Evolutionary conservation across 2,888 invertebrate genomes (phyloP), one percentile per base, ranked within the genome.

Genomic region (Cryptops parisi): DNA sequence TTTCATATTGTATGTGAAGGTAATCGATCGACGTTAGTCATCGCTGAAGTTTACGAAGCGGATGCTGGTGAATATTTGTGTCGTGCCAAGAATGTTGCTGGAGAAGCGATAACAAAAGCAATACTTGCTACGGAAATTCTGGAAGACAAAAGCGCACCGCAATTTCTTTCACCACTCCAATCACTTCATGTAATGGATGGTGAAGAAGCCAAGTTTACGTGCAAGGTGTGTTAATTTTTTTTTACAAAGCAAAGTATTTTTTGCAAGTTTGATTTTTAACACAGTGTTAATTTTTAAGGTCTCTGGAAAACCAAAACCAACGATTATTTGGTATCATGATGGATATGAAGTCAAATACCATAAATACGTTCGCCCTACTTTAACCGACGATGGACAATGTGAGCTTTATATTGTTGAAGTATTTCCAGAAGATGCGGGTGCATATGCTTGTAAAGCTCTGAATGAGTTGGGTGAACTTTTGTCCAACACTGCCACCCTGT

Each of bases 351-450:
- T 62, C 12, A 33, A 44, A 27, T 48, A 44, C 9, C 51, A 55
- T 41, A 55, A 57, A 48, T 54, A 53, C 24, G 41, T 55, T 2
- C 55, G 58, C 9, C 50, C 56, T 76, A 61, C 77, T 76, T 75
- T 77, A 39, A 75, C 77, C 58, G 82, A 85, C 64, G 48, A 53
- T 12, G 90, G 89, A 57, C 72, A 79, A 55, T 87, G 87, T 64
- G 81, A 80, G 66, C 73, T 93, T 60, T 78, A 80, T 58, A 84
- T 91, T 61, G 78, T 79, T 58, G 88, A 90, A 76, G 88, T 87
- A 50, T 87, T 87, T 64, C 86, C 87, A 15, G 91, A 91, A 76
- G 86, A 90, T 74, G 80, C 84, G 63, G 91, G 91, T 55, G 79
- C 77, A 66, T 93, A 93, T 68, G 78, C 78, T 55, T 90, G 90